A percentile compares a stretch with the other conserved stretches of the same genome.
phyloP scores from a whole-genome alignment of 2,113 vertebrate genomes.

The Cyanoramphus novaezelandiae region DNA sequence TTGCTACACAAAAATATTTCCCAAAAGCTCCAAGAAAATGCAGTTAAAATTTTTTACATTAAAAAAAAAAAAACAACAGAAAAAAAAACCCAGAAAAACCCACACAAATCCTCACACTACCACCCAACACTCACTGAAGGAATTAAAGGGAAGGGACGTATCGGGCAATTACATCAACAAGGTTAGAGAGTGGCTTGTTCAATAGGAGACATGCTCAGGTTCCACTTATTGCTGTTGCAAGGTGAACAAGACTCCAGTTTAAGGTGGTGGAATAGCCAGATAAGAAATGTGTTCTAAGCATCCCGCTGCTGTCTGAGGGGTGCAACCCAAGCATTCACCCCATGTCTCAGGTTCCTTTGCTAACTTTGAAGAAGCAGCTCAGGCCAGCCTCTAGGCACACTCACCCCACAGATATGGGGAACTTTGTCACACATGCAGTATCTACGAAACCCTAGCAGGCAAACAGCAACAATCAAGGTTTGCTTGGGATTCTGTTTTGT shows the following conservation, averaged over 20 bases:
- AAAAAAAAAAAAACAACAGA: neutral
- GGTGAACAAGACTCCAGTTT: neutral
- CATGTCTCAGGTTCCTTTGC: neutral
- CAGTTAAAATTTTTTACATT: neutral
- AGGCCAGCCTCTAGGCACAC: neutral
- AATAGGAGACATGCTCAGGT: rapidly evolving
- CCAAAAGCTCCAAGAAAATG: neutral
- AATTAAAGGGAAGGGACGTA: neutral
- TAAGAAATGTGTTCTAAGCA: neutral
- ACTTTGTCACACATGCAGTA: neutral
- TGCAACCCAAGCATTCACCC: rapidly evolving
- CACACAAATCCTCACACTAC: neutral
- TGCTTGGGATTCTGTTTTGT: neutral
- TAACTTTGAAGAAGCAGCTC: neutral
- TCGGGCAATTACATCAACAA: neutral
- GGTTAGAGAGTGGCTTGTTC: neutral
- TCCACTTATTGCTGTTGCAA: neutral
- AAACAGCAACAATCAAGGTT: neutral
- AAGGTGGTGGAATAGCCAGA: neutral
- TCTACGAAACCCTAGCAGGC: neutral
- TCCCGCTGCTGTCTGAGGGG: rapidly evolving
- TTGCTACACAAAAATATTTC: neutral
- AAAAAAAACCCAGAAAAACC: neutral
- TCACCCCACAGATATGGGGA: rapidly evolving
- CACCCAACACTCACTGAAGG: neutral